phyloP scores from a whole-genome alignment of 37 sponge, comb jelly and placozoan species.

The Diacarnus erythraeanus region DNA sequence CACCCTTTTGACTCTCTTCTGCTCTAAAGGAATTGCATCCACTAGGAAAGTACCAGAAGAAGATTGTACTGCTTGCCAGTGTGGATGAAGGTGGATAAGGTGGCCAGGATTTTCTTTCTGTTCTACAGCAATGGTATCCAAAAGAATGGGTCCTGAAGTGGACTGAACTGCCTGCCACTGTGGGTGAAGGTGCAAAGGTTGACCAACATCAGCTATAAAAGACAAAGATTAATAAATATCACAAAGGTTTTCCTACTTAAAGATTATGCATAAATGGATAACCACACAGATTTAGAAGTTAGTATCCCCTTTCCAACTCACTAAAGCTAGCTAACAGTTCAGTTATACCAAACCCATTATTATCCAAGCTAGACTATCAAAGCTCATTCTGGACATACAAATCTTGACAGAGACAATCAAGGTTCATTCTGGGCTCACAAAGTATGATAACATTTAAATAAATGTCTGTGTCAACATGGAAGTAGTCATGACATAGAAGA shows the following conservation, averaged over 20 bases:
- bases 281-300: too few species aligned
- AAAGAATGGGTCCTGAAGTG: not conserved
- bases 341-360: too few species aligned
- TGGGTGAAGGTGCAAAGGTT: not conserved
- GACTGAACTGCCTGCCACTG: slow-evolving; percentile 1
- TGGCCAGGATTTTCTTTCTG: not conserved
- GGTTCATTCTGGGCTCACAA: too few species aligned
- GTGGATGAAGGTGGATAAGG: not conserved
- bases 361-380: too few species aligned
- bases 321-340: too few species aligned
- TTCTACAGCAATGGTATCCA: slow-evolving; percentile 2
- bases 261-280: too few species aligned
- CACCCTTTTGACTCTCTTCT: slow-evolving; percentile 39
- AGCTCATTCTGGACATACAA: too few species aligned
- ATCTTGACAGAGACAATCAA: too few species aligned
- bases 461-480: too few species aligned
- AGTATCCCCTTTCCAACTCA: too few species aligned
- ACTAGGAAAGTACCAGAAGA: not conserved
- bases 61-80: not conserved
- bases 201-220: not conserved
- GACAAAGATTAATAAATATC: not conserved
- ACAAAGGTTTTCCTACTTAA: not conserved
- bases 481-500: too few species aligned
- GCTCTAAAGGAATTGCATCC: slow-evolving; percentile 5
- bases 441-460: too few species aligned